Evolutionary conservation across 1,140 invertebrate genomes (phyloP).

Genomic region (Argopecten irradians): DNA sequence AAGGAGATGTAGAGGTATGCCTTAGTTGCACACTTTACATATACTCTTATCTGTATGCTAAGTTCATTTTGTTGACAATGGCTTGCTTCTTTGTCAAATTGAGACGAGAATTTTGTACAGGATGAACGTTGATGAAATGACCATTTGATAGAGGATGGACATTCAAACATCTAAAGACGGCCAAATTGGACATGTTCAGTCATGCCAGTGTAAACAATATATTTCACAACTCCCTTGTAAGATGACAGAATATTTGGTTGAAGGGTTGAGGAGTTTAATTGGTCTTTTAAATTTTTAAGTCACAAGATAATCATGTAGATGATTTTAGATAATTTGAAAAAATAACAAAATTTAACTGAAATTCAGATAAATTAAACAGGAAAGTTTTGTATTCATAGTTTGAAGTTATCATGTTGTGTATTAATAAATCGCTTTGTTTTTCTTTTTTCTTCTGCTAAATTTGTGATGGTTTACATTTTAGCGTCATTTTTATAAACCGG

Average conservation of each 20-base stretch:
- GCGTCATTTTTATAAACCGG: slow-evolving; percentile 5
- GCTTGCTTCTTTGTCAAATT: not conserved
- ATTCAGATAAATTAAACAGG: not conserved
- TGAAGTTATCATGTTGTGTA: not conserved
- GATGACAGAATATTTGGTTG: not conserved
- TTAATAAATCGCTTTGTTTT: not conserved
- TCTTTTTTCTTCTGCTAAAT: not conserved
- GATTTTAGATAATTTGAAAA: not conserved
- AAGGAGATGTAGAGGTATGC: slow-evolving; percentile 7
- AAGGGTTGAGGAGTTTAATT: slow-evolving; percentile 14
- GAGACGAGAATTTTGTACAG: too few relatives aligned
- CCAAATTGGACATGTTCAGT: not conserved
- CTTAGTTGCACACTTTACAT: not conserved
- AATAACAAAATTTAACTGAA: slow-evolving; percentile 8
- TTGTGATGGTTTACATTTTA: slow-evolving; percentile 21
- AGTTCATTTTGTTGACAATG: not conserved
- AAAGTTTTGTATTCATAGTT: not conserved
- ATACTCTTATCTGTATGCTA: not conserved
- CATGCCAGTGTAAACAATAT: too few relatives aligned
- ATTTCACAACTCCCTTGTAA: not conserved
- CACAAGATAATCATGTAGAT: not conserved
- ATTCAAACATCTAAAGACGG: too few relatives aligned
- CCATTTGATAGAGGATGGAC: too few relatives aligned
- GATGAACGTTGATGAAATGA: not conserved
- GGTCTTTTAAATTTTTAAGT: not conserved